Evolutionary conservation across 2,113 vertebrate species (phyloP).

Genomic region (Psittacus erithacus): DNA sequence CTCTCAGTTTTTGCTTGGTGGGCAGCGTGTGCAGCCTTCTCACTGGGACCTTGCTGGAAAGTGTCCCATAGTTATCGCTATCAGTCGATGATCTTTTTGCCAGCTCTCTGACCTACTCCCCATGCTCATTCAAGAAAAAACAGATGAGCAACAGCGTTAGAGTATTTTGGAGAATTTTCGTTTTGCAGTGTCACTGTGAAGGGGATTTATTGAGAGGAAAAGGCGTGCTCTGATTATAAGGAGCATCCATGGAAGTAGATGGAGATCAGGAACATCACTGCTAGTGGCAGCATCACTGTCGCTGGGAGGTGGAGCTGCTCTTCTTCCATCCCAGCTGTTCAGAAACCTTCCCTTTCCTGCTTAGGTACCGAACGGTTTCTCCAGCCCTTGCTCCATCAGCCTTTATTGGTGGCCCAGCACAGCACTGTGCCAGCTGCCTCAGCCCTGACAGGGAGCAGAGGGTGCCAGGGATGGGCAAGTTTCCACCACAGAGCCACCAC

Average conservation of each 20-base stretch:
- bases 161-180: background rate
- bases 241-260: background rate
- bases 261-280: background rate
- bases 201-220: background rate
- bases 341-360: background rate
- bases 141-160: background rate
- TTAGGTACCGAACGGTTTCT: background rate
- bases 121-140: background rate
- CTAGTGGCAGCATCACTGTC: background rate
- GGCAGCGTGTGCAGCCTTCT: background rate
- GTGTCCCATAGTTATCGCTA: fast-evolving
- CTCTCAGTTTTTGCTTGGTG: background rate
- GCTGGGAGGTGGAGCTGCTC: background rate
- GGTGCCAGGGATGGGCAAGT: fast-evolving
- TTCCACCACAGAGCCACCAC: background rate
- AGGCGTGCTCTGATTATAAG: background rate
- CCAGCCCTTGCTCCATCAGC: background rate
- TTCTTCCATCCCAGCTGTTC: fast-evolving
- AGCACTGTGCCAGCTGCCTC: fast-evolving
- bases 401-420: background rate
- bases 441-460: background rate
- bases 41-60: background rate
- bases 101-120: background rate
- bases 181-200: background rate
- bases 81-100: background rate